Evolutionary conservation across 2,113 vertebrate species (phyloP).

Genomic region (Apistogramma diplotaenia): DNA sequence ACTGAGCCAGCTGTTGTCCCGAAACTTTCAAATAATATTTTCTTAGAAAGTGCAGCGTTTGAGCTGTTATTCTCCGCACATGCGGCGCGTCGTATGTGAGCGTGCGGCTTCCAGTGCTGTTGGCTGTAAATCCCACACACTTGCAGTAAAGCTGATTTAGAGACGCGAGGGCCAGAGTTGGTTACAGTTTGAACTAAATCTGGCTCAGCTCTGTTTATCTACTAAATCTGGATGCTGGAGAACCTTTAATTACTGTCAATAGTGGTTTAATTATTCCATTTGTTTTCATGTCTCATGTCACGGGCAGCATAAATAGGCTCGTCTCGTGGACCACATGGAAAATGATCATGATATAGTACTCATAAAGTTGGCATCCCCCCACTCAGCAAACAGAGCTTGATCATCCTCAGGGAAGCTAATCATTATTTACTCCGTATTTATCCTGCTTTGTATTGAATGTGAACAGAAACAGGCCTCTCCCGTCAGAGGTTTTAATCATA

Average conservation of each 20-base stretch:
- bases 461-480: neutral
- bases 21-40: slow-evolving; percentile 8
- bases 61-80: neutral
- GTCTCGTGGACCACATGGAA: slow-evolving; percentile 37
- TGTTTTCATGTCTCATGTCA: slow-evolving; percentile 57
- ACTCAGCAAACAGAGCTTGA: slow-evolving; percentile 15
- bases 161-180: slow-evolving; percentile 5
- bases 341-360: slow-evolving; percentile 11
- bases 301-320: slow-evolving; percentile 42
- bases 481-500: slow-evolving; percentile 12
- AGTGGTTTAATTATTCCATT: slow-evolving; percentile 71
- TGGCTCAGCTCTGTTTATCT: slow-evolving; percentile 50
- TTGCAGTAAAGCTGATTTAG: slow-evolving; percentile 54
- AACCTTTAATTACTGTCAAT: slow-evolving; percentile 69
- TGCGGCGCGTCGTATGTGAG: neutral
- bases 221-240: slow-evolving; percentile 53
- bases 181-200: slow-evolving; percentile 38
- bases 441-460: neutral
- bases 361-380: slow-evolving; percentile 20
- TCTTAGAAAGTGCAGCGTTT: neutral
- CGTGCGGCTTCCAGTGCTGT: neutral
- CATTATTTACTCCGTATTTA: neutral
- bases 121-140: slow-evolving; percentile 20
- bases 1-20: slow-evolving; percentile 31
- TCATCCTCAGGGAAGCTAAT: neutral